These are phyloP conservation scores for Loriculus beryllinus DNA, from an alignment of 2,797 vertebrate species.

Conservation along the genomic window DNA sequence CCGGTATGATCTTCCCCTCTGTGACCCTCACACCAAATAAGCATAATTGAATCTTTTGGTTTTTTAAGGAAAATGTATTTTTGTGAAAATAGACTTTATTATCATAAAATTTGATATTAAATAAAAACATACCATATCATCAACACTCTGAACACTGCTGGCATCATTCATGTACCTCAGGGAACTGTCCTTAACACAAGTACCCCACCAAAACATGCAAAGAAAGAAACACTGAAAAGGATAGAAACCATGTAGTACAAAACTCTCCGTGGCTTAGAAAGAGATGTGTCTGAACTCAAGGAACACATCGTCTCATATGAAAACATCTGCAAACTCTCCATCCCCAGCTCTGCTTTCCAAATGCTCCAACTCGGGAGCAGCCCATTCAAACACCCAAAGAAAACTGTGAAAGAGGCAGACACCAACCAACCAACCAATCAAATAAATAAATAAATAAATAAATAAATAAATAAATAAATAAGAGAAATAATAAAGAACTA, in stretches of 20 bases:
- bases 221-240: conserved; percentile 12
- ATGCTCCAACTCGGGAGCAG: neutral
- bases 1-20: neutral
- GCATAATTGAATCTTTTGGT: neutral
- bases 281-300: conserved; percentile 1
- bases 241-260: conserved; percentile 9
- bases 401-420: conserved; percentile 20
- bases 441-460: neutral
- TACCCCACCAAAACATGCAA: conserved; percentile 69
- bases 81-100: conserved; percentile 86
- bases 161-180: neutral
- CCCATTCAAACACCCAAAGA: neutral
- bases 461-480: neutral
- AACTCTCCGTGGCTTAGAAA: neutral
- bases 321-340: conserved; percentile 55
- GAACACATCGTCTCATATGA: neutral
- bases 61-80: conserved; percentile 53
- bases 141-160: conserved; percentile 36
- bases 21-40: neutral
- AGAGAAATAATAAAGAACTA: neutral
- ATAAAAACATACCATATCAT: conserved; percentile 71
- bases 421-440: neutral
- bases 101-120: conserved; percentile 82
- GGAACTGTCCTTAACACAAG: conserved; percentile 20
- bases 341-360: conserved; percentile 1